phyloP scores from a whole-genome alignment of 1,140 invertebrate species.

The Chlorops oryzae region DNA sequence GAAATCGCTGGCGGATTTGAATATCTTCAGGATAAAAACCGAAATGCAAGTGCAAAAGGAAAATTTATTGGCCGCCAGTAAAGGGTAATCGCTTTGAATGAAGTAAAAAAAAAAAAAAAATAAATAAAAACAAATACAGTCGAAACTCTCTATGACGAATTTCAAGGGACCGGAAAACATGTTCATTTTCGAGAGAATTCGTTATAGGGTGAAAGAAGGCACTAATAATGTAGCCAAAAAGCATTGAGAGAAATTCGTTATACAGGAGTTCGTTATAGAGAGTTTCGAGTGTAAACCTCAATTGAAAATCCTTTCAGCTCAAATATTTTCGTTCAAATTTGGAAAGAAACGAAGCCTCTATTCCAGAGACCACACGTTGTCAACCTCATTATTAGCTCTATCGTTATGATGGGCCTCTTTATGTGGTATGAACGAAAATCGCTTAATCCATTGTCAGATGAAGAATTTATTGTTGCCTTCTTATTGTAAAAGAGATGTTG shows the following conservation, averaged over 20 bases:
- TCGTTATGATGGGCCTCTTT: constrained; percentile 41
- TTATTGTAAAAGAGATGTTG: constrained; percentile 47
- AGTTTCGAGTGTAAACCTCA: too few relatives aligned
- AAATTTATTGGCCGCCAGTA: constrained; percentile 17
- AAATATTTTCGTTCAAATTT: constrained; percentile 31
- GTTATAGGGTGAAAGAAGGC: too few relatives aligned
- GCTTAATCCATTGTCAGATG: not conserved
- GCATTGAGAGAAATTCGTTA: too few relatives aligned
- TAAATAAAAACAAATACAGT: too few relatives aligned
- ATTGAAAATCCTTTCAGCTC: too few relatives aligned
- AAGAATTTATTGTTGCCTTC: constrained; percentile 23
- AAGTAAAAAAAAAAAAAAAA: too few relatives aligned
- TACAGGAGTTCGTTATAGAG: too few relatives aligned
- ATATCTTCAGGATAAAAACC: constrained; percentile 26
- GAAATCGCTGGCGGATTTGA: constrained; percentile 23
- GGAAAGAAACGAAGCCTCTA: constrained; percentile 35
- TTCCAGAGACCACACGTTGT: constrained; percentile 41
- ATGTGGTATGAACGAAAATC: constrained; percentile 26
- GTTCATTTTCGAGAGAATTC: too few relatives aligned
- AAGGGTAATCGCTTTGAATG: too few relatives aligned
- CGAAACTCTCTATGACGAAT: too few relatives aligned
- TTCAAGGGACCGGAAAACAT: too few relatives aligned
- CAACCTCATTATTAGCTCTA: constrained; percentile 36
- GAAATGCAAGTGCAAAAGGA: constrained; percentile 24
- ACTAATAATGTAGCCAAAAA: too few relatives aligned